Percentiles rank a stretch among this genome's conserved stretches.
Conservation (phyloP, 2,797 vertebrate genomes). For the Chaenodraco wilsoni region DNA sequence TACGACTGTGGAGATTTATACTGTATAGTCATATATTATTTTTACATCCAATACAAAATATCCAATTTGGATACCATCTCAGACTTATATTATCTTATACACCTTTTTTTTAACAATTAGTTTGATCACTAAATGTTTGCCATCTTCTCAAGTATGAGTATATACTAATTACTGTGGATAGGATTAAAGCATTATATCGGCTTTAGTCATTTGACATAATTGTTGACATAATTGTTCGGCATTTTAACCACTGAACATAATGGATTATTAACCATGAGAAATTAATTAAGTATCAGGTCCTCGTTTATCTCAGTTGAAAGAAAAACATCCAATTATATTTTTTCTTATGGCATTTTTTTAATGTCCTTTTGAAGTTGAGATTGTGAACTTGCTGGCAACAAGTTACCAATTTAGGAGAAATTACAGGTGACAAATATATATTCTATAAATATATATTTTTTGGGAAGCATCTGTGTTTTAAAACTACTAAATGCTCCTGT, state of each 20-base stretch:
- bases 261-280: neutral
- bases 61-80: neutral
- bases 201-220: neutral
- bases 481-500: no score
- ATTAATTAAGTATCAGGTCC: neutral
- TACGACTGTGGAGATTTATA: neutral
- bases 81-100: neutral
- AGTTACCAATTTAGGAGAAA: neutral
- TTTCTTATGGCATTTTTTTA: neutral
- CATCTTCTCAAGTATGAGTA: neutral
- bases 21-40: neutral
- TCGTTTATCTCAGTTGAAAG: neutral
- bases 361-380: neutral
- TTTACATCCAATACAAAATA: slow-evolving; percentile 1
- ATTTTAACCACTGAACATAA: neutral
- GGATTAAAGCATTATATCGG: neutral
- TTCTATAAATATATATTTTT: no score
- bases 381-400: neutral
- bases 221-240: neutral
- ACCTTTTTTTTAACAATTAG: no score
- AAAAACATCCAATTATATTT: neutral
- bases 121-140: neutral
- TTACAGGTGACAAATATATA: no score
- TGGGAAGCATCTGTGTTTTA: no score
- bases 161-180: neutral